Conservation (phyloP, 2,797 vertebrate species). For the Gymnothorax javanicus region DNA sequence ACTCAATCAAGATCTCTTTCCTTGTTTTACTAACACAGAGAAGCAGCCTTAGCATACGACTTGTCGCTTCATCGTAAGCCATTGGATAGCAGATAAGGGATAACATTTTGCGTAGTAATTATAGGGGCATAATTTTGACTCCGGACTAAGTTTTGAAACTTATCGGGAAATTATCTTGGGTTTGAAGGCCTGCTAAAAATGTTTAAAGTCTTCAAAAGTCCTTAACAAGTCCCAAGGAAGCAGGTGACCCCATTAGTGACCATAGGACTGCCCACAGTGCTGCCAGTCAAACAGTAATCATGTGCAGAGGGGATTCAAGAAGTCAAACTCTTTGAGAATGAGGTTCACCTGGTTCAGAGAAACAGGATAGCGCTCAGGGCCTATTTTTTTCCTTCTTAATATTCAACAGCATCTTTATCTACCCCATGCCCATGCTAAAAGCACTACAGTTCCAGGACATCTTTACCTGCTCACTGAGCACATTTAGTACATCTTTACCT, state of each 20-base stretch:
- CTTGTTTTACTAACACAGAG: not conserved
- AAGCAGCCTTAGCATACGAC: not conserved
- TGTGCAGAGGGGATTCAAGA: not conserved
- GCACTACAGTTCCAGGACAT: too few species aligned
- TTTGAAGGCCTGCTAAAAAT: not conserved
- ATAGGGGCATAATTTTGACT: not conserved
- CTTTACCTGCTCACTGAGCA: too few species aligned
- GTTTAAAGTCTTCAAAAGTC: not conserved
- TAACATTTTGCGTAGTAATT: not conserved
- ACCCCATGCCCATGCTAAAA: too few species aligned
- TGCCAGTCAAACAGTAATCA: not conserved
- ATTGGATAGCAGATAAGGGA: not conserved
- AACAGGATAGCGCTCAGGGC: too few species aligned
- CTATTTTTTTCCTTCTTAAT: too few species aligned
- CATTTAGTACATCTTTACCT: too few species aligned
- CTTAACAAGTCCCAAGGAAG: not conserved
- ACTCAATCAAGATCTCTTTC: slow-evolving; percentile 5
- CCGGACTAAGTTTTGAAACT: not conserved
- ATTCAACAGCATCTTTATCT: too few species aligned
- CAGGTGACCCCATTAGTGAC: not conserved
- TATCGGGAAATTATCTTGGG: not conserved
- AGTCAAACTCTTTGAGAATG: too few species aligned
- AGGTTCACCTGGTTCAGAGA: too few species aligned
- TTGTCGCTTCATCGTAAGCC: not conserved
- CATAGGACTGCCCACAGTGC: not conserved